Evolutionary conservation across 1,140 invertebrate genomes (phyloP), one percentile per base, ranked within the genome.

Genomic region (Ostrea denselamellosa): DNA sequence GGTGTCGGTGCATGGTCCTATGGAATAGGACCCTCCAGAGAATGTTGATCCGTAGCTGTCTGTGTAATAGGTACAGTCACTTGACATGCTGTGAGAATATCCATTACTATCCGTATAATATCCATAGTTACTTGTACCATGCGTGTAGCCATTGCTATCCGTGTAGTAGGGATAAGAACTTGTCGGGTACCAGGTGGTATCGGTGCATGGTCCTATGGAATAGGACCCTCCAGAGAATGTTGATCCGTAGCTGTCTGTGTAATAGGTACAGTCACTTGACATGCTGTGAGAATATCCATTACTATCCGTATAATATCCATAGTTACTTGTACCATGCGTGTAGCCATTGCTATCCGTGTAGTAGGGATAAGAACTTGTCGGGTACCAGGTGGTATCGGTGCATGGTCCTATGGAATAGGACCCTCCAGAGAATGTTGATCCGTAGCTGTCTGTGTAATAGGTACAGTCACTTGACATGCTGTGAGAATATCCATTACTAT

Each of bases 331-430:
- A 10, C 68, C 8, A 25, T 71, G 28, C 3, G 68, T 71, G 68
- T 25, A 71, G 0, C 68, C 68, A 25, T 71, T 71, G 22, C 25
- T 71, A 28, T 71, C 68, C 25, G 68, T 71, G 22, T 71, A 44
- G 34, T 44, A 28, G 14, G 25, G 22, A 71, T 71, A 71, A 2
- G 68, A 71, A 28, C 68, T 71, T 7, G n/a, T 71, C 10, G 68
- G 68, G 28, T 71, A 71, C 68, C 68, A 28, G 8, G 68, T 14
- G 7, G 68, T 71, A 71, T 28, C 68, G 68, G 22, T 71, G 28
- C 68, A 71, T 28, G 68, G 68, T 34, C 68, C 68, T 71, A 71
- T 25, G 5, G 68, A 71, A 34, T 44, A 71, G 8, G 68, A 71
- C 12, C 68, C 68, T 71, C 68, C 68, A 0, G 68, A 28, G 14